Evolutionary conservation across 23 tunicate genomes (phyloP).

Genomic region (Oikopleura albicans): DNA sequence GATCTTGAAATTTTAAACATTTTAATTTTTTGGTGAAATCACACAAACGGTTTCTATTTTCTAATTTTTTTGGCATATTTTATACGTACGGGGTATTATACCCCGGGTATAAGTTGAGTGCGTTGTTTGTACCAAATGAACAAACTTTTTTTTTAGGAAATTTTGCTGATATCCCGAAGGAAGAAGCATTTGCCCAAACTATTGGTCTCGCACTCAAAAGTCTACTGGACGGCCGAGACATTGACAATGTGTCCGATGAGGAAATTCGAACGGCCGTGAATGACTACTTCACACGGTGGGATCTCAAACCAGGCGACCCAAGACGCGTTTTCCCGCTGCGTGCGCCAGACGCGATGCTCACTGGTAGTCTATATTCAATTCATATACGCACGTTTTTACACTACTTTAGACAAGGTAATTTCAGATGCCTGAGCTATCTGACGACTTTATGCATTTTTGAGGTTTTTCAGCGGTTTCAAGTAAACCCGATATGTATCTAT

Average conservation of each 20-base stretch:
- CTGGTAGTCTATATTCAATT: neutral
- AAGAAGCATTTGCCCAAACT: slow-evolving; percentile 7
- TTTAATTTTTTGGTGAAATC: too few relatives aligned
- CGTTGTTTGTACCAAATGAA: too few relatives aligned
- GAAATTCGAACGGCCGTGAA: neutral
- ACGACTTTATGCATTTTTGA: too few relatives aligned
- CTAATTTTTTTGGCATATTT: too few relatives aligned
- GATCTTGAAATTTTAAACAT: too few relatives aligned
- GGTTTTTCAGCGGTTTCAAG: too few relatives aligned
- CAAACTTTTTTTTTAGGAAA: neutral
- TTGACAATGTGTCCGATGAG: neutral
- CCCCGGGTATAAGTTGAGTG: too few relatives aligned
- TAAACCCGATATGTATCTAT: too few relatives aligned
- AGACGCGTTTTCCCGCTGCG: slow-evolving; percentile 2
- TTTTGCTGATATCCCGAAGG: slow-evolving; percentile 4
- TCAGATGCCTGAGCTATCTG: too few relatives aligned
- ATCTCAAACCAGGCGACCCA: slow-evolving; percentile 3
- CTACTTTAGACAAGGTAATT: slow-evolving; percentile 3
- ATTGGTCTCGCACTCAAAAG: neutral
- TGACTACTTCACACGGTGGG: slow-evolving; percentile 10
- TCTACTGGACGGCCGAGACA: neutral
- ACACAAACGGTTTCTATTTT: too few relatives aligned
- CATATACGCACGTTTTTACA: neutral
- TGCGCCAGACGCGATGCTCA: neutral
- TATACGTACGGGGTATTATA: too few relatives aligned